A percentile compares a stretch with the other conserved stretches of the same genome.
phyloP scores from a whole-genome alignment of 2,113 vertebrate species.

The Phalacrocorax pelagicus region DNA sequence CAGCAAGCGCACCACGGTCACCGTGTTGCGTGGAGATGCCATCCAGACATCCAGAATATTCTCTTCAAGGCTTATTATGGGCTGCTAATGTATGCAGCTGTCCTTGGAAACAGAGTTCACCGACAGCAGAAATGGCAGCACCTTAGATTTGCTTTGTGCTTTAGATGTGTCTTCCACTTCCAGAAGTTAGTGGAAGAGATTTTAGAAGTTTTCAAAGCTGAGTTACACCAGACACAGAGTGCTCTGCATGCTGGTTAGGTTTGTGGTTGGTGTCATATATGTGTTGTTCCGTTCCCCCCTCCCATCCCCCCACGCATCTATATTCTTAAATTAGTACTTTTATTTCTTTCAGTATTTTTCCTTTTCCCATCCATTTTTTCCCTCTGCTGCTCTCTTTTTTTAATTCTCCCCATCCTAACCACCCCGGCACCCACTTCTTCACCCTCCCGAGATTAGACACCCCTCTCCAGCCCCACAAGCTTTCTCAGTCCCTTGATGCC shows the following conservation, averaged over 20 bases:
- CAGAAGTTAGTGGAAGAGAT: background rate
- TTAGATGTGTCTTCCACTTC: background rate
- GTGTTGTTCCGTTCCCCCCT: too few relatives aligned
- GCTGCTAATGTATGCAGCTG: background rate
- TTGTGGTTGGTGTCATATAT: too few relatives aligned
- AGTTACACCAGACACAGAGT: background rate
- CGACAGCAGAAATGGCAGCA: background rate
- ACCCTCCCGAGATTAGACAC: fast-evolving
- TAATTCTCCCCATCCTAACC: fast-evolving
- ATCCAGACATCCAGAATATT: background rate
- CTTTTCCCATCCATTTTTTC: background rate
- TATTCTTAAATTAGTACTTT: background rate
- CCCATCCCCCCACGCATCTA: too few relatives aligned
- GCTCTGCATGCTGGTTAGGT: background rate
- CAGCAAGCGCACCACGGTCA: background rate
- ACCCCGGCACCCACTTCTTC: too few relatives aligned
- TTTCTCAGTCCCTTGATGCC: background rate
- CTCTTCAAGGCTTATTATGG: background rate
- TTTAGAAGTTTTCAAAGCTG: fast-evolving
- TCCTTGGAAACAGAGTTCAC: background rate
- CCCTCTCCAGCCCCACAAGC: background rate
- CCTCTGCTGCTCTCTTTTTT: background rate
- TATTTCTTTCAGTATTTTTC: background rate
- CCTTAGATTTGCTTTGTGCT: background rate
- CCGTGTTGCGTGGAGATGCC: background rate